Conservation (phyloP, 2,113 vertebrate genomes). For the Opisthocomus hoazin region DNA sequence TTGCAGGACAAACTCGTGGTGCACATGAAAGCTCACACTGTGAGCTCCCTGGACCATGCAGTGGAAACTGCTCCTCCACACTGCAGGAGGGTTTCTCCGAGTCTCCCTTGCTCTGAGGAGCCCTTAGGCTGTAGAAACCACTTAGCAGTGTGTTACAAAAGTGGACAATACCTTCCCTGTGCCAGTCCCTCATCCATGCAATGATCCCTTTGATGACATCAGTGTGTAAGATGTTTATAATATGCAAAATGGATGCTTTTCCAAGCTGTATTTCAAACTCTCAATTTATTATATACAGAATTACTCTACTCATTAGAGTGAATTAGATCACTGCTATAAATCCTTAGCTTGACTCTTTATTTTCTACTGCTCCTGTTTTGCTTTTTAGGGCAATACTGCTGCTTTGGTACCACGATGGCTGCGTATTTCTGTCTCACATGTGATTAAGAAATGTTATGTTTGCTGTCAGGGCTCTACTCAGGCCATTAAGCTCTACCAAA, state of each 20-base stretch:
- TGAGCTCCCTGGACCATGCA: not conserved
- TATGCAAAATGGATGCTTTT: not conserved
- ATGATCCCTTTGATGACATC: not conserved
- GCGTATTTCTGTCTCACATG: not conserved
- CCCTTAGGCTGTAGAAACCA: not conserved
- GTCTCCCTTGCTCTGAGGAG: not conserved
- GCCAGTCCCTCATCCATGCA: not conserved
- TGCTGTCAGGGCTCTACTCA: not conserved
- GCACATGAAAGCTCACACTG: not conserved
- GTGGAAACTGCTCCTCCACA: not conserved
- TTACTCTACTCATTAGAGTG: not conserved
- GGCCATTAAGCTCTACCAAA: not conserved
- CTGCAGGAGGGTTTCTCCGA: not conserved
- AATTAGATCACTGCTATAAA: constrained; percentile 10
- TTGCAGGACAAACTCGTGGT: not conserved
- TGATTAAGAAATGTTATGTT: not conserved
- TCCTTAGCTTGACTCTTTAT: not conserved
- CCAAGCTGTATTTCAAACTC: constrained; percentile 1
- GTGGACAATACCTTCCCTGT: not conserved
- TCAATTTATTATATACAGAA: not conserved
- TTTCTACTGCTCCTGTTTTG: not conserved
- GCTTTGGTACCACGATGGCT: not conserved
- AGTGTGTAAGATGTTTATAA: not conserved
- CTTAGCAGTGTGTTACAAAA: not conserved
- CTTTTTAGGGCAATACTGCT: not conserved